Evolutionary conservation across 2,888 invertebrate species (phyloP).

Genomic region (Monopis laevigella): DNA sequence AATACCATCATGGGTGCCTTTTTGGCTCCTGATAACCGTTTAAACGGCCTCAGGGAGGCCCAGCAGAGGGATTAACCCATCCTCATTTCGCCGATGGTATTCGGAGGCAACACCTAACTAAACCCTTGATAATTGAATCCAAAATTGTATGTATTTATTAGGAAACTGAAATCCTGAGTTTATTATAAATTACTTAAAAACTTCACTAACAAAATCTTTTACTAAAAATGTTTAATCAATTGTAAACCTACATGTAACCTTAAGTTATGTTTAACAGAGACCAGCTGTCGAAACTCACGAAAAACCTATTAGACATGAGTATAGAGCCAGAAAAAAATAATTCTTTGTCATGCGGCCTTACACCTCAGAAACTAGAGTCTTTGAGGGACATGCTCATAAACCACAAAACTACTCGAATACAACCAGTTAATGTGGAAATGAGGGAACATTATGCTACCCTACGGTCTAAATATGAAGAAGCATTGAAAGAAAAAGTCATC

Average conservation of each 20-base stretch:
- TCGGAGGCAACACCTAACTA: too few relatives aligned
- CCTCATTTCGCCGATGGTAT: too few relatives aligned
- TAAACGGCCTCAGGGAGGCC: too few relatives aligned
- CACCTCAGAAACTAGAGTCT: slow-evolving; percentile 57
- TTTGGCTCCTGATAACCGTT: too few relatives aligned
- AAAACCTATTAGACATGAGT: slow-evolving; percentile 60
- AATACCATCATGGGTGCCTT: too few relatives aligned
- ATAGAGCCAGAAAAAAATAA: slow-evolving; percentile 45
- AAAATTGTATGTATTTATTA: too few relatives aligned
- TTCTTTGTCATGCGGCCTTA: slow-evolving; percentile 44
- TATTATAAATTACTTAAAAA: too few relatives aligned
- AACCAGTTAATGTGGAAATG: slow-evolving; percentile 55
- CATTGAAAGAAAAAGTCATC: slow-evolving; percentile 31
- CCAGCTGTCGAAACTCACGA: slow-evolving; percentile 54
- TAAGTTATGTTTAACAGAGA: slow-evolving; percentile 49
- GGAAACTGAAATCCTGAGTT: too few relatives aligned
- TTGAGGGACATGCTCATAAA: slow-evolving; percentile 58
- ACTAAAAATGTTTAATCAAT: not conserved
- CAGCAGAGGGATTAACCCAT: too few relatives aligned
- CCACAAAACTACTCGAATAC: slow-evolving; percentile 59
- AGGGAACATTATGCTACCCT: slow-evolving; percentile 42
- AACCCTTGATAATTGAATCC: too few relatives aligned
- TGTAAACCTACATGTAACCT: too few relatives aligned
- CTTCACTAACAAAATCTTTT: too few relatives aligned
- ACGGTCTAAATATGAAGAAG: slow-evolving; percentile 42